phyloP scores from a whole-genome alignment of 2,113 vertebrate species.

The Aspiorhynchus laticeps region DNA sequence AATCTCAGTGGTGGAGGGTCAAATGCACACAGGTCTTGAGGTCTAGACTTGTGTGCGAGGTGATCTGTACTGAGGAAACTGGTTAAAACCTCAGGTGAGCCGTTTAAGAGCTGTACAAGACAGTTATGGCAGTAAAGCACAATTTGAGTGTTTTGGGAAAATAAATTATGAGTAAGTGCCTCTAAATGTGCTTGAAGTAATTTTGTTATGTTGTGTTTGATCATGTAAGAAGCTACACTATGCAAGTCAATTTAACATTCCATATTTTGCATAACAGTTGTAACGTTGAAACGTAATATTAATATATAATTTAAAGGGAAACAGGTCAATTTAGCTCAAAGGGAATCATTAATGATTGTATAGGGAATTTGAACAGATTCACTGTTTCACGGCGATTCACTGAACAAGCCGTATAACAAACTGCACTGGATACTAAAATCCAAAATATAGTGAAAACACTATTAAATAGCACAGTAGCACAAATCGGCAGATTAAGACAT shows the following conservation, averaged over 20 bases:
- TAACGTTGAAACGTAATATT: too few species aligned
- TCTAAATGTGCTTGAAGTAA: background rate
- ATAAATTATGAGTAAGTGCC: background rate
- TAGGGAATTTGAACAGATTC: too few species aligned
- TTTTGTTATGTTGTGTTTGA: background rate
- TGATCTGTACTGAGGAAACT: slow-evolving; percentile 2
- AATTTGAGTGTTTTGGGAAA: background rate
- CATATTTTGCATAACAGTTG: background rate
- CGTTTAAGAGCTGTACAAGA: background rate
- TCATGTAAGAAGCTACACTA: background rate
- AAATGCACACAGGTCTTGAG: background rate
- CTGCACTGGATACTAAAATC: too few species aligned
- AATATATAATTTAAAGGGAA: too few species aligned
- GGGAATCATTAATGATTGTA: too few species aligned
- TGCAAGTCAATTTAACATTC: background rate
- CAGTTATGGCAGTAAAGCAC: background rate
- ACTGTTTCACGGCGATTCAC: too few species aligned
- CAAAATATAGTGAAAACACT: too few species aligned
- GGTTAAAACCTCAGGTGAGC: slow-evolving; percentile 1
- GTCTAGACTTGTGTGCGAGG: background rate
- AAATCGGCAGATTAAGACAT: too few species aligned
- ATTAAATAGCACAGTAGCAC: too few species aligned
- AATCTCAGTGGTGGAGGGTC: background rate
- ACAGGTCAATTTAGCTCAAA: too few species aligned
- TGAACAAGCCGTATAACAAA: too few species aligned